Percentiles rank a stretch among this genome's conserved stretches.
phyloP scores from a whole-genome alignment of 1,140 invertebrate species.

The Drosophila biarmipes region DNA sequence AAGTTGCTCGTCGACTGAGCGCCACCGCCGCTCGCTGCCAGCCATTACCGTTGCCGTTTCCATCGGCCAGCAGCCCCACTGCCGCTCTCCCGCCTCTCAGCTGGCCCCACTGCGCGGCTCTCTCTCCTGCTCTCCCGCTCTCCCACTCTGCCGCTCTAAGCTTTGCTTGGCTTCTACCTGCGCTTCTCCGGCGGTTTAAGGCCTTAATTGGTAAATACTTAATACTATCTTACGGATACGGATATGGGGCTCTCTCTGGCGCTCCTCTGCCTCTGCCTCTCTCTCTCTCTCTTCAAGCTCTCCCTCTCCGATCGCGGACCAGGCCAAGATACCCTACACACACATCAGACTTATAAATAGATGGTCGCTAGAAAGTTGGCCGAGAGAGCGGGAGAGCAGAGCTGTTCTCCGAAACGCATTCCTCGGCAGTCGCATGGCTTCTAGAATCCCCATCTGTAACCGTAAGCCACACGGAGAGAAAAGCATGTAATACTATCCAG shows the following conservation, averaged over 20 bases:
- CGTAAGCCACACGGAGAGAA: conserved; percentile 28
- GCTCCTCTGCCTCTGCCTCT: no score
- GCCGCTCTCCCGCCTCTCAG: conserved; percentile 11
- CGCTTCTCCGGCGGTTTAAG: conserved; percentile 11
- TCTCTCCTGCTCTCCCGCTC: conserved; percentile 1
- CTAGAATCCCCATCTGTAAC: conserved; percentile 54
- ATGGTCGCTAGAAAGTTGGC: conserved; percentile 38
- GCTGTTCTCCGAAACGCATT: conserved; percentile 48
- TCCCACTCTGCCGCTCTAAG: conserved; percentile 12
- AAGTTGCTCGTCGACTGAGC: conserved; percentile 74
- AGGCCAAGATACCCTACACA: conserved; percentile 63
- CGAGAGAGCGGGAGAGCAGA: conserved; percentile 6
- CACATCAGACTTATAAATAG: conserved; percentile 81
- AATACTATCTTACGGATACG: conserved; percentile 22
- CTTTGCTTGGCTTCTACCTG: conserved; percentile 53
- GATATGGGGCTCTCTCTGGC: conserved; percentile 7
- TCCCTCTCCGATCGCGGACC: conserved; percentile 18
- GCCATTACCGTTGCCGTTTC: neutral
- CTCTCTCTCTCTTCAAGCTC: neutral
- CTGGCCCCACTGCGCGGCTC: neutral
- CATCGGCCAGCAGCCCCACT: neutral
- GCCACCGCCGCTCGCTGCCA: conserved; percentile 36
- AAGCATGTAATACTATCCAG: neutral
- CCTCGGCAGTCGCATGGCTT: conserved; percentile 71
- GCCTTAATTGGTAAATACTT: conserved; percentile 55